Base-by-base conservation (phyloP, 2,113 vertebrate genomes). In the Puntigrus tetrazona region DNA sequence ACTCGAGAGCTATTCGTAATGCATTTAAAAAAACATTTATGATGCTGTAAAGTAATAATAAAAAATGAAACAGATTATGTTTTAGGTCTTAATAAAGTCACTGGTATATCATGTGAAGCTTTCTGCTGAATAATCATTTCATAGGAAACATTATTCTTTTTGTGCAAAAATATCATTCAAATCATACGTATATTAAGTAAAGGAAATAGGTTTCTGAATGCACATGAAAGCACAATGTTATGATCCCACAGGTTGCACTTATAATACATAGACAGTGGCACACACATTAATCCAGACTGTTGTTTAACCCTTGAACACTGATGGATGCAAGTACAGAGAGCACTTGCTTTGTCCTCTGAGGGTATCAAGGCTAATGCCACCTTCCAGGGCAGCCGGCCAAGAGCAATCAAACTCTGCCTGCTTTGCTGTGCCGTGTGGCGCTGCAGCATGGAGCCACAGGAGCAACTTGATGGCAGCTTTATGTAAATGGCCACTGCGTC, bases 331-430 rank as follows among this genome's bases (percentile, higher is more conserved):
- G 86, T 74, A 65, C 73, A 82, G 61, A 69, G 61, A 41, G 74
- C 55, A 82, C 20, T 80, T 78, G 27, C 41, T 36, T 43, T 76
- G 83, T 85, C 82, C 80, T 83, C 79, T 20, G 63, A 73, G 59
- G 69, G 73, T 52, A 78, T 78, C 80, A 78, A 69, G 84, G 84
- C 84, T 55, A 83, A 77, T 76, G 88, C 76, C 57, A 73, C 47
- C 78, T 27, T 83, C 8, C 36, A 52, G 86, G 86, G 84, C 84
- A 85, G 47, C 47, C 34, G 34, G 77, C 83, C 88, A 85, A 85
- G 63, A 83, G 57, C 73, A 50, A 65, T 74, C 67, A 29, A 72
- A 74, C 52, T 45, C 34, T 20, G 78, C 55, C 38, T 59, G 45
- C 14, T 50, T 78, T n/a, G 14, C 78, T 75, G 57, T 70, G 74